These are phyloP conservation scores for Corythaeola cristata DNA, from an alignment of 2,113 vertebrate genomes.

Conservation along the genomic window DNA sequence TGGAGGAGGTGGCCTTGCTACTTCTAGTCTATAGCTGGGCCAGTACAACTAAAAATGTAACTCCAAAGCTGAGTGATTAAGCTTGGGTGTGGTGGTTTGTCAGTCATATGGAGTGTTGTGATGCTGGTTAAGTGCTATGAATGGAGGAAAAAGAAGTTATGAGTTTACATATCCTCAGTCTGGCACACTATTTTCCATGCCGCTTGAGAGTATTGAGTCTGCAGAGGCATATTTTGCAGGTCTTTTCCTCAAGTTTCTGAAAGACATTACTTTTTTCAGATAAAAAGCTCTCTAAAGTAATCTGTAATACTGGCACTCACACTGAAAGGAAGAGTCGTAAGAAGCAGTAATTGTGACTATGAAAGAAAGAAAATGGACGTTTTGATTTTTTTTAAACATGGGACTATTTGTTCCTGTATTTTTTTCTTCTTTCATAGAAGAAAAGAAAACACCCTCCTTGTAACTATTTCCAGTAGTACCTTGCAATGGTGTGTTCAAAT, in stretches of 20 bases:
- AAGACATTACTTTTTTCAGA: background rate
- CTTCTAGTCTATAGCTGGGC: background rate
- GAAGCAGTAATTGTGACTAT: background rate
- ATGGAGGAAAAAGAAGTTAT: background rate
- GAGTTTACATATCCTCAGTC: background rate
- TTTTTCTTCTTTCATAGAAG: background rate
- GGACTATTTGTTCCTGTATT: rapidly evolving
- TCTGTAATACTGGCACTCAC: background rate
- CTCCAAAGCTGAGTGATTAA: background rate
- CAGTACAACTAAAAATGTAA: background rate
- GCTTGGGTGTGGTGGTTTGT: background rate
- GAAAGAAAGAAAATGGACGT: background rate
- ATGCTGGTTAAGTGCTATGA: background rate
- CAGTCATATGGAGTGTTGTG: background rate
- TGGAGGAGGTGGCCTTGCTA: rapidly evolving
- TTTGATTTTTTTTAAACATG: background rate
- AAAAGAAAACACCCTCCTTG: rapidly evolving
- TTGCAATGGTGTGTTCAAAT: background rate
- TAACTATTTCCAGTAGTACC: background rate
- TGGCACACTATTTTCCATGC: background rate
- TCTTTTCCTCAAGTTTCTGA: background rate
- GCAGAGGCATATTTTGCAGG: background rate
- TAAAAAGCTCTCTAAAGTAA: background rate
- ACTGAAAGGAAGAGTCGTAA: background rate
- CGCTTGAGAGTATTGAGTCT: background rate